These are phyloP conservation scores for Brachionus manjavacas DNA, from an alignment of 1,140 invertebrate species.

Conservation along the genomic window DNA sequence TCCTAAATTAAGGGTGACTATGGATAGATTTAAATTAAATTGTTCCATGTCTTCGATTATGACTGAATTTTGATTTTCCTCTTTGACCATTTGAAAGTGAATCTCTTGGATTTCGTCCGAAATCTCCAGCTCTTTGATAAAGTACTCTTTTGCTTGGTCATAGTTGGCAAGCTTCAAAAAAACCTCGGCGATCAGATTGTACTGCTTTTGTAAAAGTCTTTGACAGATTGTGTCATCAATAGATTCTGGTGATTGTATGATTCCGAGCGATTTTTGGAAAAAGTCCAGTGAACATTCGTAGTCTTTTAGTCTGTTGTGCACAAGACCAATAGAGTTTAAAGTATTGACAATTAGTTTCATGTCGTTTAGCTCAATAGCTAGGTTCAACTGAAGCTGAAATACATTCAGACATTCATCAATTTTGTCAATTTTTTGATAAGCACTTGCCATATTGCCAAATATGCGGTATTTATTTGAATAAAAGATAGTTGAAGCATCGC, in stretches of 20 bases:
- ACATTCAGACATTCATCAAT: constrained; percentile 14
- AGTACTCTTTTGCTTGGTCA: constrained; percentile 17
- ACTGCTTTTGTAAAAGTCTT: not conserved
- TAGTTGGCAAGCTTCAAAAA: not conserved
- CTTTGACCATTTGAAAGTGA: not conserved
- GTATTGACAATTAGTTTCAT: not conserved
- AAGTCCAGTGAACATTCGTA: not conserved
- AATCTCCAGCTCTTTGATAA: not conserved
- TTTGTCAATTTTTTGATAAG: constrained; percentile 23
- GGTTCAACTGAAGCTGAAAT: constrained; percentile 20
- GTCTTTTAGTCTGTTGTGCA: not conserved
- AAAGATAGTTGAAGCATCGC: not conserved
- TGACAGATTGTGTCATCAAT: not conserved
- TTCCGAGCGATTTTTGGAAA: constrained; percentile 23
- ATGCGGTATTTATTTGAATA: constrained; percentile 4
- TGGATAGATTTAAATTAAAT: constrained; percentile 29
- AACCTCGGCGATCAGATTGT: not conserved
- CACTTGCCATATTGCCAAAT: constrained; percentile 36
- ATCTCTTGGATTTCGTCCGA: not conserved
- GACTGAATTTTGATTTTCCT: not conserved
- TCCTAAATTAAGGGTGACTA: constrained; percentile 17
- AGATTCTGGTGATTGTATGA: not conserved
- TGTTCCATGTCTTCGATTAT: not conserved
- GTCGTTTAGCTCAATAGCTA: constrained; percentile 31
- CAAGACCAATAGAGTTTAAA: constrained; percentile 23